phyloP scores from a whole-genome alignment of 2,888 invertebrate species.

The Uropetala carovei region DNA sequence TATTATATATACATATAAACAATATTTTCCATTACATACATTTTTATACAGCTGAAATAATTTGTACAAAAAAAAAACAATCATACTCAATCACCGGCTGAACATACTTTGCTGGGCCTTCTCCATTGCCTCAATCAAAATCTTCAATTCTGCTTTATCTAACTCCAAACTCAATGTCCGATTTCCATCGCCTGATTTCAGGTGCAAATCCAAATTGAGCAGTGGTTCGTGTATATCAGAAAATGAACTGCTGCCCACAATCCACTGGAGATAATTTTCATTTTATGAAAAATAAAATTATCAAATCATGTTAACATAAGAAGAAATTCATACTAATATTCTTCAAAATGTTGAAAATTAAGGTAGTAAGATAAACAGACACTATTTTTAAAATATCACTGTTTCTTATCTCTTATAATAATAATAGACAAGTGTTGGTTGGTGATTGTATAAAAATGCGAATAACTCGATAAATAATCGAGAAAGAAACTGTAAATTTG shows the following conservation, averaged over 20 bases:
- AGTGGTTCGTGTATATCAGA: slow-evolving; percentile 43
- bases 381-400: too few species aligned
- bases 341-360: not conserved
- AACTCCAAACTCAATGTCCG: slow-evolving; percentile 28
- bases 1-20: too few species aligned
- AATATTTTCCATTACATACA: not conserved
- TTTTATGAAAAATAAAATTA: not conserved
- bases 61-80: not conserved
- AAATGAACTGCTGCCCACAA: slow-evolving; percentile 47
- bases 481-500: too few species aligned
- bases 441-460: too few species aligned
- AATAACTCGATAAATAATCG: too few species aligned
- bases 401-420: too few species aligned
- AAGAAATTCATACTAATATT: not conserved
- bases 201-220: not conserved
- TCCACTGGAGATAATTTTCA: slow-evolving; percentile 35
- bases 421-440: too few species aligned
- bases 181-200: slow-evolving; percentile 15
- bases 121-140: slow-evolving; percentile 51
- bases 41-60: not conserved
- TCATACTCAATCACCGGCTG: not conserved
- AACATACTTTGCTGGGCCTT: slow-evolving; percentile 53
- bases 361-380: not conserved
- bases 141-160: slow-evolving; percentile 49
- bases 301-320: not conserved